These are phyloP conservation scores for Peribatodes rhomboidaria DNA, from an alignment of 2,888 invertebrate species.

Conservation along the genomic window DNA sequence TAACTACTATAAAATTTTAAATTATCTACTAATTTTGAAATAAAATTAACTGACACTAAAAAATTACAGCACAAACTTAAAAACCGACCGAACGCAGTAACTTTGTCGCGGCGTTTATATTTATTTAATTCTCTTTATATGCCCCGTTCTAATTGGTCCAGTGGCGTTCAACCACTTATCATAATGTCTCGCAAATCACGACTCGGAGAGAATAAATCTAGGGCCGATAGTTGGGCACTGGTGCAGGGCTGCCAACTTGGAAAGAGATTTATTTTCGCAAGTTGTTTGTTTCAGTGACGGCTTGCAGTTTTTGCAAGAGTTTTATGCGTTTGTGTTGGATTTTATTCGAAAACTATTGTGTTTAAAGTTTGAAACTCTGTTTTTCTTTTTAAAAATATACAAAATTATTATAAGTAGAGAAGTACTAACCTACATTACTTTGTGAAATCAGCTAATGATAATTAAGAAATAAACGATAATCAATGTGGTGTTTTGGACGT, in stretches of 20 bases:
- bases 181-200: conserved; percentile 85
- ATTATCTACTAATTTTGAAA: not conserved
- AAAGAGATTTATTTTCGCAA: conserved; percentile 37
- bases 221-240: conserved; percentile 66
- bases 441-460: no score
- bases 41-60: not conserved
- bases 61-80: not conserved
- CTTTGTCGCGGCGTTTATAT: conserved; percentile 65
- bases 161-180: conserved; percentile 82
- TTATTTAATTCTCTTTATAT: conserved; percentile 72
- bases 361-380: no score
- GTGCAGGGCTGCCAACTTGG: conserved; percentile 57
- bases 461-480: no score
- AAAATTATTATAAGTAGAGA: no score
- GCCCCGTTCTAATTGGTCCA: conserved; percentile 78
- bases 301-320: conserved; percentile 31
- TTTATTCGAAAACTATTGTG: not conserved
- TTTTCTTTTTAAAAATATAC: no score
- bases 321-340: conserved; percentile 21
- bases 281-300: conserved; percentile 37
- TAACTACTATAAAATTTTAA: no score
- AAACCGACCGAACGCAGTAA: conserved; percentile 49
- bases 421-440: no score
- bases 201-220: conserved; percentile 77
- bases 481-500: no score